Percentiles rank a stretch among this genome's conserved stretches.
Evolutionary conservation across 2,888 invertebrate species (phyloP).

Genomic region (Drosophila cognata): DNA sequence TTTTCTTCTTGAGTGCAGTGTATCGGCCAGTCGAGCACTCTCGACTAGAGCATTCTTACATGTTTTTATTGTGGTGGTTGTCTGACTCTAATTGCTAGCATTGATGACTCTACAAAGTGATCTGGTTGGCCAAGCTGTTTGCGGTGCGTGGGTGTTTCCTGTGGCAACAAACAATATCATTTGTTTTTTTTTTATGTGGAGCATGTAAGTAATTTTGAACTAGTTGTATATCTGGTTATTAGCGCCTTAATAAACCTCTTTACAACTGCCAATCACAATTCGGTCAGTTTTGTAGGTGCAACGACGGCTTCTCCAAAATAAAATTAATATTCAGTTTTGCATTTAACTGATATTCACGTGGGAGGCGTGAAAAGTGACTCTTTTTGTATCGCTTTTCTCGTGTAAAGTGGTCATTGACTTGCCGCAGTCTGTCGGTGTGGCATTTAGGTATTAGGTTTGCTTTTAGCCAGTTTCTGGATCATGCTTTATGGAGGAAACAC

Average conservation of each 20-base stretch:
- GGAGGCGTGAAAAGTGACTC: conserved; percentile 67
- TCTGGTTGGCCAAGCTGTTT: conserved; percentile 33
- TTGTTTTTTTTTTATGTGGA: conserved; percentile 6
- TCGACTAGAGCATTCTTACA: not conserved
- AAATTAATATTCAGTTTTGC: conserved; percentile 35
- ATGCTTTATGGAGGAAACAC: conserved; percentile 54
- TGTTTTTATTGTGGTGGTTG: conserved; percentile 1
- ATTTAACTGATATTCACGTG: conserved; percentile 50
- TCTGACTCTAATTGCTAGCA: conserved; percentile 44
- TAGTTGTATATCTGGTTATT: conserved; percentile 65
- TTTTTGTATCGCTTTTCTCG: conserved; percentile 13
- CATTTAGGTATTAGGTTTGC: conserved; percentile 20
- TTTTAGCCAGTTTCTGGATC: conserved; percentile 19
- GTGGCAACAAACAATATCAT: conserved; percentile 46
- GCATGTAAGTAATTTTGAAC: conserved; percentile 20
- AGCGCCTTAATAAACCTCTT: conserved; percentile 71
- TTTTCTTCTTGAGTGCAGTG: not conserved
- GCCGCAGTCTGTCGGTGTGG: conserved; percentile 5
- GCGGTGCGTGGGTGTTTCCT: conserved; percentile 64
- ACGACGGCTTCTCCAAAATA: conserved; percentile 24
- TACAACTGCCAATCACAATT: conserved; percentile 66
- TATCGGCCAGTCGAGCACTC: not conserved
- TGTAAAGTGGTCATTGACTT: conserved; percentile 53
- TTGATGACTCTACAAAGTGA: conserved; percentile 35
- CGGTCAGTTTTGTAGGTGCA: conserved; percentile 22